phyloP scores from a whole-genome alignment of 2,113 vertebrate genomes.

The Pogona vitticeps region DNA sequence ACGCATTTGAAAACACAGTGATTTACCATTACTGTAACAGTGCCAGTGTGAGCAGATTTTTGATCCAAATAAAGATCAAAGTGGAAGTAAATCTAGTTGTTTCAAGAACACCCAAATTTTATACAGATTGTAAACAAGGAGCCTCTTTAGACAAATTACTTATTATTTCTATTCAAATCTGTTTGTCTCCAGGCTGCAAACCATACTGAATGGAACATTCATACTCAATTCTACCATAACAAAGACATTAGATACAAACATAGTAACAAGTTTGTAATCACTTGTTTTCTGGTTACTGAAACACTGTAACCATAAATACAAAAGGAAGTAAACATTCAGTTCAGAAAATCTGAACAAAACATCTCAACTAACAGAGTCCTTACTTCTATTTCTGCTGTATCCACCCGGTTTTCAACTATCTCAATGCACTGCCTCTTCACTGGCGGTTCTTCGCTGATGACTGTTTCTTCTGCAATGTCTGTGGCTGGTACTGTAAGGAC shows the following conservation, averaged over 20 bases:
- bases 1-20: conserved; percentile 43
- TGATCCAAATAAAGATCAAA: conserved; percentile 44
- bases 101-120: conserved; percentile 34
- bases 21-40: not conserved
- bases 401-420: conserved; percentile 85
- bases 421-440: conserved; percentile 86
- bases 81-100: conserved; percentile 17
- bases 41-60: conserved; percentile 23
- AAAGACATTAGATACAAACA: conserved; percentile 25
- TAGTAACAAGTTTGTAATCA: conserved; percentile 1
- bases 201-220: not conserved
- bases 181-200: not conserved
- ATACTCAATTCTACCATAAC: not conserved
- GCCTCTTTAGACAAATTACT: not conserved
- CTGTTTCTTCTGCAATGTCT: conserved; percentile 90
- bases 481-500: conserved; percentile 90
- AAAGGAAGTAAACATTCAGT: conserved; percentile 55
- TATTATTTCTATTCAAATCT: not conserved
- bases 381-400: conserved; percentile 87
- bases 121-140: not conserved
- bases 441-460: conserved; percentile 87
- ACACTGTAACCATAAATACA: conserved; percentile 53
- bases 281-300: conserved; percentile 61
- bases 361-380: conserved; percentile 75
- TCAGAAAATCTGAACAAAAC: conserved; percentile 67